Evolutionary conservation across 2,113 vertebrate species (phyloP).

Genomic region (Stomatorhinus ivindoensis): DNA sequence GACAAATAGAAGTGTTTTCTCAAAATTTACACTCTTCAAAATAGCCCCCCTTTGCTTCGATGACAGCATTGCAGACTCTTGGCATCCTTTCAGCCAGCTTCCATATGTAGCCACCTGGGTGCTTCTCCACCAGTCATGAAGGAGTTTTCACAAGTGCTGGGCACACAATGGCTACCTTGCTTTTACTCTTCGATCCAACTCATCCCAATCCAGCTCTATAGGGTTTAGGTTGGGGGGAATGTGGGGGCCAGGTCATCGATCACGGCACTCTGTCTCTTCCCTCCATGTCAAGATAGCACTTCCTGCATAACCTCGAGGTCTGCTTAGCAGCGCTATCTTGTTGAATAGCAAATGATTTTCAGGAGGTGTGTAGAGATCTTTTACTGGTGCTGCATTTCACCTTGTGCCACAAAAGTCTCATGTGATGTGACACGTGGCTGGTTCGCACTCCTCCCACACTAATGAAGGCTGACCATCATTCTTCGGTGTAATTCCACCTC

Average conservation of each 20-base stretch:
- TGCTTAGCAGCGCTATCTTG: background rate
- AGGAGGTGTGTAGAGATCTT: background rate
- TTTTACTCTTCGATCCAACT: background rate
- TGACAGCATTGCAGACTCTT: background rate
- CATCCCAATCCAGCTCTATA: background rate
- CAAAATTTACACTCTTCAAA: background rate
- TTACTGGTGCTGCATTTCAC: background rate
- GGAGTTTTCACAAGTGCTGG: background rate
- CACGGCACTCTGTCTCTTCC: background rate
- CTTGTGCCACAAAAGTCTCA: background rate
- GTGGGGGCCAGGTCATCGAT: background rate
- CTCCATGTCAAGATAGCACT: background rate
- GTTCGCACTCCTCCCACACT: background rate
- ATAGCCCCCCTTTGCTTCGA: background rate
- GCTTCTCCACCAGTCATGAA: background rate
- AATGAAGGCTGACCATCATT: background rate
- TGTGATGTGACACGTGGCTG: background rate
- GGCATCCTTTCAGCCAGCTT: background rate
- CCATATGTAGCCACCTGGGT: background rate
- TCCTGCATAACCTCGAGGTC: background rate
- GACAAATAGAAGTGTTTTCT: background rate
- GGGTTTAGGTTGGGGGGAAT: background rate
- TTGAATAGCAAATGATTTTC: background rate
- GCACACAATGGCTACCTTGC: background rate
- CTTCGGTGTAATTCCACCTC: background rate